phyloP scores from a whole-genome alignment of 2,888 invertebrate species.

The Apoderus coryli region DNA sequence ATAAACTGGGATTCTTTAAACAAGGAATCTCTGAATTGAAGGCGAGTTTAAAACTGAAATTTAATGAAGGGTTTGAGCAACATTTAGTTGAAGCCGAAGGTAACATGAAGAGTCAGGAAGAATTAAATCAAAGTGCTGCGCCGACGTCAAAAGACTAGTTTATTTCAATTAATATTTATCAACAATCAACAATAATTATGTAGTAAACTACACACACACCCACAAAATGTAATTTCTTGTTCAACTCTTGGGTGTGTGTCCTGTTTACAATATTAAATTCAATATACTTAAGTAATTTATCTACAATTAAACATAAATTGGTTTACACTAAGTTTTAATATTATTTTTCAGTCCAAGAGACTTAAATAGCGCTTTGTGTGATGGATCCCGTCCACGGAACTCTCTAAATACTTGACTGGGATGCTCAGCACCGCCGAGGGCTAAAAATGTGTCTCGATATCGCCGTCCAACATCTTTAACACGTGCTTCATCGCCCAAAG shows the following conservation, averaged over 20 bases:
- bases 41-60: constrained; percentile 52
- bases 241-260: too few relatives aligned
- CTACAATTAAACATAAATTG: too few relatives aligned
- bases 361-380: constrained; percentile 63
- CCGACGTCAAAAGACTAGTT: too few relatives aligned
- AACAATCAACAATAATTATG: too few relatives aligned
- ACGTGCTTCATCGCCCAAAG: constrained; percentile 37
- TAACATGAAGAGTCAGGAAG: too few relatives aligned
- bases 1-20: constrained; percentile 49
- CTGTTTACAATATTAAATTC: too few relatives aligned
- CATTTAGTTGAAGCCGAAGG: constrained; percentile 14
- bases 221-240: too few relatives aligned
- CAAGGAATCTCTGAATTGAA: constrained; percentile 64
- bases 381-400: constrained; percentile 86
- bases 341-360: constrained; percentile 31
- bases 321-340: too few relatives aligned
- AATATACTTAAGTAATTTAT: too few relatives aligned
- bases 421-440: constrained; percentile 67
- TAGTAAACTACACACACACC: too few relatives aligned
- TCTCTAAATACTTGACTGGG: constrained; percentile 76
- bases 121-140: too few relatives aligned
- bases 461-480: constrained; percentile 47
- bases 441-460: constrained; percentile 71
- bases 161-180: too few relatives aligned
- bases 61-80: constrained; percentile 41